phyloP scores from a whole-genome alignment of 2,113 vertebrate genomes.

The Paramormyrops kingsleyae region DNA sequence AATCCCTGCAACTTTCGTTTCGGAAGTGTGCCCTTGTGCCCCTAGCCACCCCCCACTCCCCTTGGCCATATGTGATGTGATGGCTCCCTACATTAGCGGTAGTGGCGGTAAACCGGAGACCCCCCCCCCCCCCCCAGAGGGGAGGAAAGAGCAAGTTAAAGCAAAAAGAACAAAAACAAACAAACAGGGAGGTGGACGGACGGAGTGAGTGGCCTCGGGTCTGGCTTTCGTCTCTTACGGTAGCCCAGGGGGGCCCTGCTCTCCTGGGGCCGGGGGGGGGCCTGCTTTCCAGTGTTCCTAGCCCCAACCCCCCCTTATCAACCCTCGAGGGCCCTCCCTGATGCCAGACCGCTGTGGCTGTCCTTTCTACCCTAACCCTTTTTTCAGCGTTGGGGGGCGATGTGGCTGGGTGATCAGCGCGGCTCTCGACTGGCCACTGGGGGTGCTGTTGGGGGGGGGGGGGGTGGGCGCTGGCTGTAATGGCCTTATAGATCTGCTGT shows the following conservation, averaged over 20 bases:
- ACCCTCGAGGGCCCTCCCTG: background rate
- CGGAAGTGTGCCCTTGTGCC: conserved; percentile 22
- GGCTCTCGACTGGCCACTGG: background rate
- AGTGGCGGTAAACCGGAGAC: background rate
- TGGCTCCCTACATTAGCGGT: background rate
- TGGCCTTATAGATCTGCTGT: background rate
- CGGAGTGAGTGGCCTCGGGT: background rate
- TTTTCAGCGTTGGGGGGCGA: background rate
- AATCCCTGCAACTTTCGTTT: conserved; percentile 15
- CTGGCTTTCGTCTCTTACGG: conserved; percentile 13
- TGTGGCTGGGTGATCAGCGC: background rate
- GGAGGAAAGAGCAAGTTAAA: background rate
- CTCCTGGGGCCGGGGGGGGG: background rate
- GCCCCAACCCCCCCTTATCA: background rate
- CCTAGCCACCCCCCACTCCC: background rate
- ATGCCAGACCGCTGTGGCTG: background rate
- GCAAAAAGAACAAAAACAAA: background rate
- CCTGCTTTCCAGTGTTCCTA: background rate
- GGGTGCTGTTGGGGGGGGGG: background rate
- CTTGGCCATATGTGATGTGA: conserved; percentile 8
- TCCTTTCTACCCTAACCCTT: background rate
- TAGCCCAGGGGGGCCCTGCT: background rate
- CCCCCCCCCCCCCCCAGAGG: background rate
- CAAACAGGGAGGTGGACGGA: background rate
- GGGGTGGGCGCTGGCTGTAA: background rate